phyloP scores from a whole-genome alignment of 1,140 invertebrate species.

The Sitophilus oryzae region DNA sequence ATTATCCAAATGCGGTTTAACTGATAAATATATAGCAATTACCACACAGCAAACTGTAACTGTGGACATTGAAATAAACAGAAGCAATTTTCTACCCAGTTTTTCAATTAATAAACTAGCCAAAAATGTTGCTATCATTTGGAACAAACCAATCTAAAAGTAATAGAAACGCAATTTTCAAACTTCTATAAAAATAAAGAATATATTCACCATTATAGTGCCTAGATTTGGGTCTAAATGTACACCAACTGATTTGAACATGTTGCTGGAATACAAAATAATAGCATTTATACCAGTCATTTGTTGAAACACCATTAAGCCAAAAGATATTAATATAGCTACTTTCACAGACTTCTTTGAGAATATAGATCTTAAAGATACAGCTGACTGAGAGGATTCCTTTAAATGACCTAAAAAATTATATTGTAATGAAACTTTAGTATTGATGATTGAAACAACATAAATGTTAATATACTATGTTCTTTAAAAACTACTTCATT shows the following conservation, averaged over 20 bases:
- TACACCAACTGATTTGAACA: slow-evolving; percentile 55
- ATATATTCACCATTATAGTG: slow-evolving; percentile 58
- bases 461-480: too few relatives aligned
- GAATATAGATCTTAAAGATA: slow-evolving; percentile 45
- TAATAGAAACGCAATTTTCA: slow-evolving; percentile 60
- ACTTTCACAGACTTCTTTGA: slow-evolving; percentile 45
- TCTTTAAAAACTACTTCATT: too few relatives aligned
- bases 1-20: slow-evolving; percentile 41
- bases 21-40: slow-evolving; percentile 58
- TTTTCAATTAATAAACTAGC: slow-evolving; percentile 70
- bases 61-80: slow-evolving; percentile 58
- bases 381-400: slow-evolving; percentile 38
- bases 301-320: slow-evolving; percentile 78
- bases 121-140: slow-evolving; percentile 65
- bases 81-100: slow-evolving; percentile 62
- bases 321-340: slow-evolving; percentile 49
- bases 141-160: slow-evolving; percentile 52
- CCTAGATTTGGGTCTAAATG: slow-evolving; percentile 50
- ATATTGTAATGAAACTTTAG: not conserved
- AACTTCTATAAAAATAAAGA: not conserved
- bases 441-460: not conserved
- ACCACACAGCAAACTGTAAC: slow-evolving; percentile 61
- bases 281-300: slow-evolving; percentile 74
- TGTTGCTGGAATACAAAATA: slow-evolving; percentile 66
- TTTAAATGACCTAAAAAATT: slow-evolving; percentile 40